Evolutionary conservation across 2,113 vertebrate genomes (phyloP).

Genomic region (Bubo scandiacus): DNA sequence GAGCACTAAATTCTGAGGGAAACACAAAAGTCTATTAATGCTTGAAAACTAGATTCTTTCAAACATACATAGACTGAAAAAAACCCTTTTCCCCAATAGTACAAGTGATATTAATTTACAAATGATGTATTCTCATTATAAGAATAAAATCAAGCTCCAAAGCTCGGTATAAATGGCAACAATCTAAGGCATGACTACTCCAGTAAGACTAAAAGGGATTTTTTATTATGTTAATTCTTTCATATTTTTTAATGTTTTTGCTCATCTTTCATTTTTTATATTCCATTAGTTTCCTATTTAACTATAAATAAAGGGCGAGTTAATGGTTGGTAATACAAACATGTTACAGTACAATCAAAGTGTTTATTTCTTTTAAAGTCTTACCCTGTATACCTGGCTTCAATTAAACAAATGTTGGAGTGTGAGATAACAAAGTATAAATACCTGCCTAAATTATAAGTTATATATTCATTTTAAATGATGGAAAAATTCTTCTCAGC

Average conservation of each 20-base stretch:
- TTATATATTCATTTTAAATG: slow-evolving; percentile 62
- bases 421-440: slow-evolving; percentile 71
- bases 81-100: background rate
- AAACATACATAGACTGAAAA: background rate
- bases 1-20: background rate
- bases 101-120: background rate
- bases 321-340: slow-evolving; percentile 39
- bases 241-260: background rate
- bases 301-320: slow-evolving; percentile 54
- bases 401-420: slow-evolving; percentile 50
- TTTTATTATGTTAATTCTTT: background rate
- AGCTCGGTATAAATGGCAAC: background rate
- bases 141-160: background rate
- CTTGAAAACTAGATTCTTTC: background rate
- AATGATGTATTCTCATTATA: background rate
- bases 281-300: slow-evolving; percentile 55
- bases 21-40: background rate
- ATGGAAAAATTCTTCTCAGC: slow-evolving; percentile 66
- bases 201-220: background rate
- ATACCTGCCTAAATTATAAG: slow-evolving; percentile 57
- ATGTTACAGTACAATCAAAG: slow-evolving; percentile 38
- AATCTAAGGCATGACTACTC: background rate
- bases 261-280: slow-evolving; percentile 43
- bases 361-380: slow-evolving; percentile 69
- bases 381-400: slow-evolving; percentile 62